Percentiles rank a stretch among this genome's conserved stretches.
These are phyloP conservation scores for Macrotrachela quadricornifera DNA, from an alignment of 1,140 invertebrate species.

Conservation along the genomic window DNA sequence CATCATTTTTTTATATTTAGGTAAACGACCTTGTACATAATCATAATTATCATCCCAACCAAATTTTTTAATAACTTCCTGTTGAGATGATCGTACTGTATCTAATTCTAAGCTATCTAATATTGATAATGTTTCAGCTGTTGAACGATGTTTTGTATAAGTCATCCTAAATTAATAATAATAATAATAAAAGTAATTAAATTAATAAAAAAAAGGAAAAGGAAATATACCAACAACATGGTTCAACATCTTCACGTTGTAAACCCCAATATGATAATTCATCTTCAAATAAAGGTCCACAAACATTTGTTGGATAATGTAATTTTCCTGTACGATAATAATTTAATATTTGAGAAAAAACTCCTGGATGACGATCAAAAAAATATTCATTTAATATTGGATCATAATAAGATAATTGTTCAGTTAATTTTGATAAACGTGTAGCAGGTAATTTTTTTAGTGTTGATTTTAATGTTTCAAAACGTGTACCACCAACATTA, in stretches of 20 bases:
- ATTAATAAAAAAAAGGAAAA: no score
- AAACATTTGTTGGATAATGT: slow-evolving; percentile 24
- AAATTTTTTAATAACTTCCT: slow-evolving; percentile 4
- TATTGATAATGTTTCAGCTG: slow-evolving; percentile 21
- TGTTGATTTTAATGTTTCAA: slow-evolving; percentile 12
- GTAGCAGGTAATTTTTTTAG: slow-evolving; percentile 24
- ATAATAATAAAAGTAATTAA: no score
- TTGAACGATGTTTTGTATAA: slow-evolving; percentile 18
- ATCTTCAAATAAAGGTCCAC: slow-evolving; percentile 26
- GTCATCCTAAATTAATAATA: slow-evolving; percentile 20
- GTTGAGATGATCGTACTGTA: not conserved
- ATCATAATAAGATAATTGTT: slow-evolving; percentile 18
- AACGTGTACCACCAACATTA: slow-evolving; percentile 13
- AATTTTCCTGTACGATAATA: slow-evolving; percentile 26
- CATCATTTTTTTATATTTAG: slow-evolving; percentile 16
- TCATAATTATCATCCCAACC: slow-evolving; percentile 10
- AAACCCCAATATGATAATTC: slow-evolving; percentile 30
- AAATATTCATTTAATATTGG: slow-evolving; percentile 23
- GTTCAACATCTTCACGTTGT: slow-evolving; percentile 28
- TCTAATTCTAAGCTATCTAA: not conserved
- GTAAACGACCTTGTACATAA: slow-evolving; percentile 13
- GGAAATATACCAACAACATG: slow-evolving; percentile 21
- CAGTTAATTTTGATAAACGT: slow-evolving; percentile 21
- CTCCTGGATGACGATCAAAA: slow-evolving; percentile 27
- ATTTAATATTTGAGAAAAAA: slow-evolving; percentile 28